Conservation (phyloP, 2,888 invertebrate genomes). For the Hypomecis punctinalis region DNA sequence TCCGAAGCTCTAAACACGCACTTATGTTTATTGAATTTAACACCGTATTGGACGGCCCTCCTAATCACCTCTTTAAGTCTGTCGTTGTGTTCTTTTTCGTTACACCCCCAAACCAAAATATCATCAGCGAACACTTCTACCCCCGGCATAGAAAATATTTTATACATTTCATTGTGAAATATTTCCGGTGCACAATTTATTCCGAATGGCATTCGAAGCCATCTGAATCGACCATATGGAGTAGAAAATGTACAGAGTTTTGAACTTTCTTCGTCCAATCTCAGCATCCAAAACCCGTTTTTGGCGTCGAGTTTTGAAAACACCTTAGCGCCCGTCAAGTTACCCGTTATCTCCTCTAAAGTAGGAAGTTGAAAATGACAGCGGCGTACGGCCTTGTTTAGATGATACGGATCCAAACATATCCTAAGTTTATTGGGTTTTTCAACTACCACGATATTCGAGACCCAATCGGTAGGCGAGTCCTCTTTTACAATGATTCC, state of each 20-base stretch:
- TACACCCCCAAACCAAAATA: not conserved
- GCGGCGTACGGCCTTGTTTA: not conserved
- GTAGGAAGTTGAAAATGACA: not conserved
- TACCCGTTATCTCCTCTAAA: not conserved
- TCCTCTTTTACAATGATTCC: slow-evolving; percentile 19
- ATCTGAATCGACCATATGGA: slow-evolving; percentile 12
- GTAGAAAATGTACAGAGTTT: slow-evolving; percentile 19
- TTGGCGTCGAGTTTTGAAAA: not conserved
- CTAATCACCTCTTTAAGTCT: not conserved
- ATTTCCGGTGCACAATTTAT: slow-evolving; percentile 18
- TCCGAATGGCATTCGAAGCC: slow-evolving; percentile 13
- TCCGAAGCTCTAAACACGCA: not conserved
- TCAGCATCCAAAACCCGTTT: slow-evolving; percentile 19
- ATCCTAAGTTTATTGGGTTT: slow-evolving; percentile 10
- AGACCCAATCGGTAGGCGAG: slow-evolving; percentile 19
- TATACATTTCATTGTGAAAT: slow-evolving; percentile 20
- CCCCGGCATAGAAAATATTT: slow-evolving; percentile 18
- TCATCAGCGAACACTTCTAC: not conserved
- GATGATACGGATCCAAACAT: not conserved
- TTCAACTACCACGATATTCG: slow-evolving; percentile 18
- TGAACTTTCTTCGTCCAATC: slow-evolving; percentile 13
- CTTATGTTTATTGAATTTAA: not conserved
- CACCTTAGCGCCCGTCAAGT: not conserved
- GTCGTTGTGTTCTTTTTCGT: not conserved
- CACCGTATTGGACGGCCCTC: not conserved